Conservation (phyloP, 2,113 vertebrate species). For the Bombycilla garrulus region DNA sequence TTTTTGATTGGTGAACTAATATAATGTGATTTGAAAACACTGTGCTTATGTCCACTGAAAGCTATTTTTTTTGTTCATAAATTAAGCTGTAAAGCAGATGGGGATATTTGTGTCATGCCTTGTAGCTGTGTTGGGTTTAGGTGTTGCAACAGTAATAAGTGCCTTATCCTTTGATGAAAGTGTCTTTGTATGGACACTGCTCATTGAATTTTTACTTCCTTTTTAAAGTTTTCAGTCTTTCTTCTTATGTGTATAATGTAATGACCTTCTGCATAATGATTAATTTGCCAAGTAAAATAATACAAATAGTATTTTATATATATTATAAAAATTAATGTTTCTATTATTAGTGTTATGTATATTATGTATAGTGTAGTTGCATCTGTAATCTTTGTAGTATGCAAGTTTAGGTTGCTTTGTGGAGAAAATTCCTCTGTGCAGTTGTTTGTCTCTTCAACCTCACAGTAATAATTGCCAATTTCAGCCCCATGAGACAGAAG, state of each 20-base stretch:
- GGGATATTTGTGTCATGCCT: not conserved
- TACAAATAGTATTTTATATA: not conserved
- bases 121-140: not conserved
- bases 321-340: not conserved
- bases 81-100: not conserved
- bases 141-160: not conserved
- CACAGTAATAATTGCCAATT: not conserved
- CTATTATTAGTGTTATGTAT: not conserved
- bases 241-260: not conserved
- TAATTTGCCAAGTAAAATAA: not conserved
- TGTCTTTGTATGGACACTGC: not conserved
- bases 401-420: not conserved
- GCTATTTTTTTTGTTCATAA: not conserved
- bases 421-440: not conserved
- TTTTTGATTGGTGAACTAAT: not conserved
- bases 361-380: not conserved
- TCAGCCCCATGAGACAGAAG: not conserved
- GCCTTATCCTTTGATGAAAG: not conserved
- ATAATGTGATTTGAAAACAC: not conserved
- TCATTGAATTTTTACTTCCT: not conserved
- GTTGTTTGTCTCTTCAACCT: not conserved
- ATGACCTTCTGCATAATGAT: not conserved
- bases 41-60: not conserved
- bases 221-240: not conserved
- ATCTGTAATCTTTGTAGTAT: not conserved